Evolutionary conservation across 2,113 vertebrate genomes (phyloP), one percentile per base, ranked within the genome.

Genomic region (Pituophis catenifer): DNA sequence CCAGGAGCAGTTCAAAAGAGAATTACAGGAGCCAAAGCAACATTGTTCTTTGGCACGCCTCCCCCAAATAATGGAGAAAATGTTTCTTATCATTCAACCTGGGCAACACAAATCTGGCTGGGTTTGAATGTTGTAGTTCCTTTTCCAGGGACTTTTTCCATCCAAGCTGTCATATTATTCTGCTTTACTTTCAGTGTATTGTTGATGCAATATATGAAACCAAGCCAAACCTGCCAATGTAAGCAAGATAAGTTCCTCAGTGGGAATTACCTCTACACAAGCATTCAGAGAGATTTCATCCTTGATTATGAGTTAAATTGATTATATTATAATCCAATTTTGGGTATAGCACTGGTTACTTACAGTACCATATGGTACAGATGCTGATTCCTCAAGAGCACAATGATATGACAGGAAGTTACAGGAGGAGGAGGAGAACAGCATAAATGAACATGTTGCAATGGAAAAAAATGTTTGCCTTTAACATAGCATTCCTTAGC

Each of bases 401-500:
- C 44, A 1, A 29, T 48, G n/a, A 91, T 89, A 59, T 38, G 15
- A 93, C 21, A 57, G 7, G 8, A 70, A 38, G n/a, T 33, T 29
- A 54, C 19, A 75, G 33, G 57, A 62, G 17, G 54, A 62, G 58
- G 90, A 91, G 1, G 0, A 62, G 59, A 65, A 48, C 55, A 92
- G 90, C 90, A 90, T 8, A 81, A 88, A 92, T 91, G 93, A 4
- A 8, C 48, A 92, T 1, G 65, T 1, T 86, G 70, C 95, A 95
- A 92, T 8, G 85, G 24, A 58, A 58, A 91, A 94, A 94, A 90
- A 87, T 52, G 13, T 94, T 96, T 96, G 90, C 86, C 86, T 96
- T 90, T 91, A 92, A 91, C 94, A 95, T 86, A 89, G 89, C 44
- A 38, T 95, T 90, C 93, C n/a, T 52, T 95, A 94, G 93, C 8